Conservation (phyloP, 2,888 invertebrate genomes). For the Molorchus minor region DNA sequence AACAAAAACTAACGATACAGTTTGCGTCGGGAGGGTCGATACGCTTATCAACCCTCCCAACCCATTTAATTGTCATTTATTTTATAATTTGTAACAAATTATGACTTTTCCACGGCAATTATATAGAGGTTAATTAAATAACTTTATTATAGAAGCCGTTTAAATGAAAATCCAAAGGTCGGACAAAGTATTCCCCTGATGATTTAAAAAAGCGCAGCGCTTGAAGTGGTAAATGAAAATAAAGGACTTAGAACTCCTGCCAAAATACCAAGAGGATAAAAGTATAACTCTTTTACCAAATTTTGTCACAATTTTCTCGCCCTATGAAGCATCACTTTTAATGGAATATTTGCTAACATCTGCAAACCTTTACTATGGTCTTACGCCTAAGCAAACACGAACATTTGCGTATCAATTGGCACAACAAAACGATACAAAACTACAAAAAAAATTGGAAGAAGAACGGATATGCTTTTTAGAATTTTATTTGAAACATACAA, state of each 20-base stretch:
- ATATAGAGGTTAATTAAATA: too few relatives aligned
- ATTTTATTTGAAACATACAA: too few relatives aligned
- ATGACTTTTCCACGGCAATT: constrained; percentile 7
- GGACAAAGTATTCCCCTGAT: constrained; percentile 10
- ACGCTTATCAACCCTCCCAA: too few relatives aligned
- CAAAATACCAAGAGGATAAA: constrained; percentile 18
- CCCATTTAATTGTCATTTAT: too few relatives aligned
- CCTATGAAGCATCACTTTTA: constrained; percentile 23
- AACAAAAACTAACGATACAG: too few relatives aligned
- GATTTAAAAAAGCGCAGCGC: constrained; percentile 7
- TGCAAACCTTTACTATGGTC: constrained; percentile 22
- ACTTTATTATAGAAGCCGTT: constrained; percentile 24
- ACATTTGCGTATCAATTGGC: constrained; percentile 30
- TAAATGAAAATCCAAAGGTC: constrained; percentile 30
- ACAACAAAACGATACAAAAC: constrained; percentile 27
- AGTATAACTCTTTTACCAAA: constrained; percentile 26
- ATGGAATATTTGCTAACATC: constrained; percentile 36
- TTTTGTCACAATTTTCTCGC: constrained; percentile 29
- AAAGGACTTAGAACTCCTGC: constrained; percentile 22
- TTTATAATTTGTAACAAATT: too few relatives aligned
- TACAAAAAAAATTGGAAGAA: constrained; percentile 29
- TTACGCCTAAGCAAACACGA: constrained; percentile 33
- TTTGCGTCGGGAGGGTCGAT: too few relatives aligned
- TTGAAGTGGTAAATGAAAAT: constrained; percentile 26
- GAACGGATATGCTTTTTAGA: constrained; percentile 21